Evolutionary conservation across 23 tunicate genomes (phyloP), one percentile per base, ranked within the genome.

Genomic region (Diplosoma virens): DNA sequence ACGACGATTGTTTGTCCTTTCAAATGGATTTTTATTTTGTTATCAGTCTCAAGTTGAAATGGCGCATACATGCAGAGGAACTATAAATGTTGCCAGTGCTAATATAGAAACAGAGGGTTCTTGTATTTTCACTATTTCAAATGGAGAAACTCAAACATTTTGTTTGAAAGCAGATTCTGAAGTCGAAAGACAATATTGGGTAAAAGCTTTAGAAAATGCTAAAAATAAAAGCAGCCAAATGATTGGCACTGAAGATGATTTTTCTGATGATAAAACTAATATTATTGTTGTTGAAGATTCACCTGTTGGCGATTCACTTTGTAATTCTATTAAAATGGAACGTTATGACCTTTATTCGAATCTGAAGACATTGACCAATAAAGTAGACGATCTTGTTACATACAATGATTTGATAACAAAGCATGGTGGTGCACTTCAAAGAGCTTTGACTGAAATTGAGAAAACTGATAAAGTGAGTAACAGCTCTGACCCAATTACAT

Each of bases 31-130:
- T 3, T 84, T 92, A 17, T 92, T 93, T 1, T 92, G 86, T 59
- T 92, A 92, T 59, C 79, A 79, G 33, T 92, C 97, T 23, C 97
- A 92, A 59, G 93, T 86, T 46, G 97, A 92, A 76, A 92, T 92
- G 82, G 70, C 92, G 18, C 85, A 88, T 26, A 92, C 97, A 45
- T 92, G 97, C 69, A 35, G 97, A 74, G 97, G 97, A 30, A 92
- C 97, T 11, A 85, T 92, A 9, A 92, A 88, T 72, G 35, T 92
- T 5, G 93, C 97, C 3, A 93, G 97, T 17, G 90, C 97, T 17
- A 34, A 67, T 0, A 92, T 92, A 65, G 86, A 59, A 5, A 66
- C 93, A 6, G 97, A 85, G 47, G 97, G 86, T 67, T 73, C 86
- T 17, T 74, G 83, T 60, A 93, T 80, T 47, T 92, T 92, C 46